Evolutionary conservation across 2,888 invertebrate species (phyloP).

Genomic region (Schrankia costaestrigalis): DNA sequence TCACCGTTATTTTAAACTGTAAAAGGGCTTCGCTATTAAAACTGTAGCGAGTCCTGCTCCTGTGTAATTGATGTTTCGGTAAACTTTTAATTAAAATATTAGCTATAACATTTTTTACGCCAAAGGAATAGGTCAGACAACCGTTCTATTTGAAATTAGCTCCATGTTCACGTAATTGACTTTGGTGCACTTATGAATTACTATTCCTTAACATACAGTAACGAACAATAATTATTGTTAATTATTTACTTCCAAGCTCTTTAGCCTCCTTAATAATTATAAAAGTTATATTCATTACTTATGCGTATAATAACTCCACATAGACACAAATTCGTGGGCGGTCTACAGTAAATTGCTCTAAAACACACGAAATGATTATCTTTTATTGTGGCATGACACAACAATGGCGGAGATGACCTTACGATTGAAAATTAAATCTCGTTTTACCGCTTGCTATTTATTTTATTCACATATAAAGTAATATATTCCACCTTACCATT

Average conservation of each 20-base stretch:
- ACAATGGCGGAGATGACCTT: constrained; percentile 73
- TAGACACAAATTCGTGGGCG: constrained; percentile 47
- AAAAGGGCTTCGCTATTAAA: constrained; percentile 25
- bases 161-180: no score
- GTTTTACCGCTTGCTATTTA: constrained; percentile 43
- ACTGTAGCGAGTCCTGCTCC: no score
- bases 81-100: no score
- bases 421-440: constrained; percentile 52
- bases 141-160: no score
- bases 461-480: constrained; percentile 37
- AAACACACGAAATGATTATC: constrained; percentile 71
- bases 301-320: not conserved
- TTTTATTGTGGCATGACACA: constrained; percentile 66
- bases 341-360: constrained; percentile 62
- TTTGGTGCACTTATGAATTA: no score
- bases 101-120: no score
- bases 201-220: no score
- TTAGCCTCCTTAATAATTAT: no score
- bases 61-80: no score
- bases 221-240: no score
- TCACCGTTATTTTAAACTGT: constrained; percentile 61
- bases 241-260: no score
- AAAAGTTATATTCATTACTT: not conserved
- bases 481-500: constrained; percentile 24
- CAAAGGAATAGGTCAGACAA: no score